Conservation (phyloP, 2,113 vertebrate genomes). For the Collichthys lucidus region DNA sequence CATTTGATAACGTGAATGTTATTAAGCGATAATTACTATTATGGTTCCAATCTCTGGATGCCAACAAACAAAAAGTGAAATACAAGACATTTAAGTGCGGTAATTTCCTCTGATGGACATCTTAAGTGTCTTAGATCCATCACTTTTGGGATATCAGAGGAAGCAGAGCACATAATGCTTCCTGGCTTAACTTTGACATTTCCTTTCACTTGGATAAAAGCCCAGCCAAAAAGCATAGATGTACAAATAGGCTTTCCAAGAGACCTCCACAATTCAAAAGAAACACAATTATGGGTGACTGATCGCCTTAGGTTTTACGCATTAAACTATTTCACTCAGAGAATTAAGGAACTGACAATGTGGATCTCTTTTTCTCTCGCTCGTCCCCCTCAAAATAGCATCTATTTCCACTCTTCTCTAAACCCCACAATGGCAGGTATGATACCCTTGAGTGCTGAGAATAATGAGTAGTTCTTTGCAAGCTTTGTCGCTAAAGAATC, state of each 20-base stretch:
- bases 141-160: slow-evolving; percentile 49
- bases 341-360: background rate
- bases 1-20: background rate
- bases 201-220: slow-evolving; percentile 61
- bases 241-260: slow-evolving; percentile 47
- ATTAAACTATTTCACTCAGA: slow-evolving; percentile 14
- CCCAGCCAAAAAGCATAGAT: slow-evolving; percentile 17
- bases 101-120: slow-evolving; percentile 55
- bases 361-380: background rate
- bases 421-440: slow-evolving; percentile 24
- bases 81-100: slow-evolving; percentile 30
- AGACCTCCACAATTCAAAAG: slow-evolving; percentile 39
- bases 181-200: slow-evolving; percentile 65
- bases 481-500: slow-evolving; percentile 28
- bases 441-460: slow-evolving; percentile 35
- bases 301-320: slow-evolving; percentile 34
- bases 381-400: slow-evolving; percentile 14
- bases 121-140: slow-evolving; percentile 50
- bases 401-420: slow-evolving; percentile 28
- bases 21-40: background rate
- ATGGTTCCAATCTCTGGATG: background rate
- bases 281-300: slow-evolving; percentile 47
- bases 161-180: slow-evolving; percentile 61
- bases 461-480: slow-evolving; percentile 35
- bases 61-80: slow-evolving; percentile 1